phyloP scores from a whole-genome alignment of 2,888 invertebrate species.

The Nomada flava region DNA sequence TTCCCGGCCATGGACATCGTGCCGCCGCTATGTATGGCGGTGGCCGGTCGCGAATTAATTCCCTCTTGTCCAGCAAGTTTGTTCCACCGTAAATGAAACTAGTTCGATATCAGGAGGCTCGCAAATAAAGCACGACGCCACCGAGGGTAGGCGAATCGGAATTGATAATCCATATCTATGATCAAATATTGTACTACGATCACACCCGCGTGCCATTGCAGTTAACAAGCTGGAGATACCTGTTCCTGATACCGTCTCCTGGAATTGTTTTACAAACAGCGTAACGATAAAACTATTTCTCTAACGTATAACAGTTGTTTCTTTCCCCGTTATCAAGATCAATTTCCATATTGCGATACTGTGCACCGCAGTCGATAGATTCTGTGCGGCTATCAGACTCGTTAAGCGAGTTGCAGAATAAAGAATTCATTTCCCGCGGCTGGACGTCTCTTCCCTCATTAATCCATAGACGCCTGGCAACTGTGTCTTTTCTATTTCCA shows the following conservation, averaged over 20 bases:
- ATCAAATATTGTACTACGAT: slow-evolving; percentile 41
- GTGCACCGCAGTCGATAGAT: no score
- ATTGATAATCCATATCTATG: slow-evolving; percentile 54
- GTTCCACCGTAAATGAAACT: slow-evolving; percentile 21
- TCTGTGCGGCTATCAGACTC: background rate
- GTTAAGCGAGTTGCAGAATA: slow-evolving; percentile 11
- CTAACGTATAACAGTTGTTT: background rate
- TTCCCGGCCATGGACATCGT: slow-evolving; percentile 32
- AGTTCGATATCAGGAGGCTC: slow-evolving; percentile 28
- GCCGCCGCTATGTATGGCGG: slow-evolving; percentile 18
- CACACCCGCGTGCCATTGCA: slow-evolving; percentile 13
- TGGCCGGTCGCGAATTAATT: slow-evolving; percentile 54
- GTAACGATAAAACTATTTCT: background rate
- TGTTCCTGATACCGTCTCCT: slow-evolving; percentile 1
- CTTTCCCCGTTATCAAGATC: background rate
- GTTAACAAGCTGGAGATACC: slow-evolving; percentile 9
- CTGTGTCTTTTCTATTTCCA: slow-evolving; percentile 19
- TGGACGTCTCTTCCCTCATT: slow-evolving; percentile 37
- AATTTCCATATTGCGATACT: background rate
- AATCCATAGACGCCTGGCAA: slow-evolving; percentile 17
- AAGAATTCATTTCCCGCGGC: slow-evolving; percentile 67
- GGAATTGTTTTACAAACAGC: slow-evolving; percentile 20
- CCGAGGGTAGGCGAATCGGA: slow-evolving; percentile 34
- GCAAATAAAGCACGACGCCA: slow-evolving; percentile 36
- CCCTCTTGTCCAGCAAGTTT: slow-evolving; percentile 20